Evolutionary conservation across 2,113 vertebrate species (phyloP).

Genomic region (Zingel zingel): DNA sequence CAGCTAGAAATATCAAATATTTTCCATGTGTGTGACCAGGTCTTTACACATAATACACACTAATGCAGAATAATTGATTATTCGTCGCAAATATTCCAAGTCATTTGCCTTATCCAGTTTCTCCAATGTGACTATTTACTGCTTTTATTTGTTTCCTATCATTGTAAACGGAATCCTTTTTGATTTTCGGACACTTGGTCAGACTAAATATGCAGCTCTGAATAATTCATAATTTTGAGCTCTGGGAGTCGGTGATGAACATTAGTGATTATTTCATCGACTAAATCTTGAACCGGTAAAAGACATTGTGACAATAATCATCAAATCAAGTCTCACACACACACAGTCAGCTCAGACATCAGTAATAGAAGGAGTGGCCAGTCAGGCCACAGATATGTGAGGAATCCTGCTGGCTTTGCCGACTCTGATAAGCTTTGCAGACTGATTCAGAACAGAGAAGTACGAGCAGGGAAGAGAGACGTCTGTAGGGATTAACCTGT

Average conservation of each 20-base stretch:
- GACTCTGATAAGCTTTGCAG: slow-evolving; percentile 61
- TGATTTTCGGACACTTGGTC: not conserved
- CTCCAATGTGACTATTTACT: not conserved
- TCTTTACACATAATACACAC: not conserved
- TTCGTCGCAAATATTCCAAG: not conserved
- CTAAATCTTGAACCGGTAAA: not conserved
- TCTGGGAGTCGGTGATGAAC: not conserved
- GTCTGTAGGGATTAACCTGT: slow-evolving; percentile 46
- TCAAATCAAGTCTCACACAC: not conserved
- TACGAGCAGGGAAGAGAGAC: not conserved
- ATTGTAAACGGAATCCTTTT: not conserved
- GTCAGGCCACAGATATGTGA: slow-evolving; percentile 74
- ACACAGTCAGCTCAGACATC: not conserved
- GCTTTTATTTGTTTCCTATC: not conserved
- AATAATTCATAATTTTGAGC: not conserved
- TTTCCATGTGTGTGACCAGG: not conserved
- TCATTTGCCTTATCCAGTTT: not conserved
- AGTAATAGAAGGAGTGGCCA: not conserved
- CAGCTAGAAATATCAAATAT: not conserved
- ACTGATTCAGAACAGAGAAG: slow-evolving; percentile 53
- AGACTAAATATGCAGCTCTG: not conserved
- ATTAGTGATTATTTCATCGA: not conserved
- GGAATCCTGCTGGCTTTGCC: slow-evolving; percentile 51
- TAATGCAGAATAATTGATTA: not conserved
- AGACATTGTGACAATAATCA: not conserved